A percentile compares a stretch with the other conserved stretches of the same genome.
phyloP scores from a whole-genome alignment of 2,797 vertebrate genomes.

The Mallotus villosus region DNA sequence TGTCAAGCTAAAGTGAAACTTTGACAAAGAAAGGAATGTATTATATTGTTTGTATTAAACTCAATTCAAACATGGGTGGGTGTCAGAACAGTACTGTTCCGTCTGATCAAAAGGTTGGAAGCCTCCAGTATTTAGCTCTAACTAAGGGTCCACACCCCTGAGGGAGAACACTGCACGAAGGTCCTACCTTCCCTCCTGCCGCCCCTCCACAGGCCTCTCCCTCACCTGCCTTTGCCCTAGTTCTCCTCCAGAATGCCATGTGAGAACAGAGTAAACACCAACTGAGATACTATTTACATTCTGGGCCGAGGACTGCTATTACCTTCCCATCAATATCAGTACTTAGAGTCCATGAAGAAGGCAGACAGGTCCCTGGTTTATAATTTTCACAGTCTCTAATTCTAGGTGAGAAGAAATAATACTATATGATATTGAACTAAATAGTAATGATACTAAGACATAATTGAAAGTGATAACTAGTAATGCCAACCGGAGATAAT shows the following conservation, averaged over 20 bases:
- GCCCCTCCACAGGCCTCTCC: constrained; percentile 27
- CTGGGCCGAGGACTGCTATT: constrained; percentile 71
- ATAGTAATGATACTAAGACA: constrained; percentile 67
- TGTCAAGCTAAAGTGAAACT: constrained; percentile 16
- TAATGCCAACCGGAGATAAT: constrained; percentile 65
- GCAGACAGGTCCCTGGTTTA: constrained; percentile 66
- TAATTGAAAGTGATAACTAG: constrained; percentile 72
- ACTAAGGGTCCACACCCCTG: too few relatives aligned
- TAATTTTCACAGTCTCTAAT: constrained; percentile 76
- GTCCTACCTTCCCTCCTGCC: neutral
- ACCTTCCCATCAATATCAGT: constrained; percentile 77
- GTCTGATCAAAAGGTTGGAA: constrained; percentile 16
- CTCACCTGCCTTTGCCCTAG: constrained; percentile 31
- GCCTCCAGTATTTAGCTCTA: too few relatives aligned
- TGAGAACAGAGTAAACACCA: constrained; percentile 67
- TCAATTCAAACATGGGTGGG: neutral
- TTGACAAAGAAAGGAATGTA: neutral
- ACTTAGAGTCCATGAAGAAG: constrained; percentile 72
- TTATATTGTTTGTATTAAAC: neutral
- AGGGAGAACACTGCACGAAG: too few relatives aligned
- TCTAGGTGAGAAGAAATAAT: constrained; percentile 74
- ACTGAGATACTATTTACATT: constrained; percentile 77
- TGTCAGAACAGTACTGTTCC: neutral
- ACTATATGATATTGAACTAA: constrained; percentile 72
- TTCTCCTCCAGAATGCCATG: constrained; percentile 39